Evolutionary conservation across 1,140 invertebrate species (phyloP), one percentile per base, ranked within the genome.

Genomic region (Bombus huntii): DNA sequence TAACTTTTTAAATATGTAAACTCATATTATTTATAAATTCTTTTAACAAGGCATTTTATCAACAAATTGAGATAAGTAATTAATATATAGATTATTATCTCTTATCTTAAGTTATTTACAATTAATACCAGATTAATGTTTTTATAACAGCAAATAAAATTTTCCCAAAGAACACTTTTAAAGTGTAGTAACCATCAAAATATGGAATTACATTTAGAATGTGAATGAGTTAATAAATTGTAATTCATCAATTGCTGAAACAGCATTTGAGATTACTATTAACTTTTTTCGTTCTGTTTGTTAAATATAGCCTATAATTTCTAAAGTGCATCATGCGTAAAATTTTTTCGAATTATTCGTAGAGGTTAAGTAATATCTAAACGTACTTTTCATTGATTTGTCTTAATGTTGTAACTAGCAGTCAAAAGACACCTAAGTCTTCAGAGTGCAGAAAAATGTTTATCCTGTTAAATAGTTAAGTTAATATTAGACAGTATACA

Each of bases 381-480:
- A 90, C 57, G 34, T 85, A 88, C 68, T 72, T 83, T 90, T 83
- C 74, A 73, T 71, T 84, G 87, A 83, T 81, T 73, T 87, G 87
- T 86, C 80, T 86, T 72, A 87, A 87, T 85, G 62, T 88, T 86
- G 87, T 81, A 62, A 68, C 79, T 81, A 72, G 57, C 81, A 90
- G 84, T 89, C 79, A 86, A 81, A 74, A 88, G 80, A 90, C 83
- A 90, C 84, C 85, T 89, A 87, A 89, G 76, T 87, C 74, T 76
- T 84, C 84, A 84, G 87, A 90, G 86, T 89, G 87, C 85, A 88
- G 84, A 70, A 86, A 84, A 82, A 77, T 83, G 80, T 83, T 86
- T 87, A 87, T 84, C 80, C 72, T 87, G 76, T 91, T 91, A 88
- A 88, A 89, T 88, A 92, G 81, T 89, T 87, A 87, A 89, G 31